Percentiles rank a stretch among this genome's conserved stretches.
Evolutionary conservation across 2,113 vertebrate species (phyloP).

Genomic region (Eulemur macaco): DNA sequence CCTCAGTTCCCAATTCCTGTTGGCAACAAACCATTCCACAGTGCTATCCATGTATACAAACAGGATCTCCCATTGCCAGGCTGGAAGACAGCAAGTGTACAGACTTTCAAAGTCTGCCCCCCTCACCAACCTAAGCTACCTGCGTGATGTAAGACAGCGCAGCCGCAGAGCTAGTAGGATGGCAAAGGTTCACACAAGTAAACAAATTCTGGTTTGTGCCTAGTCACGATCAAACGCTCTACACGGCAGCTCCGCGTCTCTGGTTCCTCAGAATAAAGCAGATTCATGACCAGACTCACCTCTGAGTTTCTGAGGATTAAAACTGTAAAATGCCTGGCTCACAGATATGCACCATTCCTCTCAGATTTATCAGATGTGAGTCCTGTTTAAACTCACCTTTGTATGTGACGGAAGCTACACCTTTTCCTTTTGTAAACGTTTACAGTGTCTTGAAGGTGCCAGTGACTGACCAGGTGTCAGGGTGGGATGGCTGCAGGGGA

Average conservation of each 20-base stretch:
- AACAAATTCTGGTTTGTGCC: background rate
- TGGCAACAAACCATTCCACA: background rate
- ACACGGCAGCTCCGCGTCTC: background rate
- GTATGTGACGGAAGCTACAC: background rate
- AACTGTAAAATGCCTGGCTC: background rate
- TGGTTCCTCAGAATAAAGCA: background rate
- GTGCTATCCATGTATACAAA: too few relatives aligned
- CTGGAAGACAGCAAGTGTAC: background rate
- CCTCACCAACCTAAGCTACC: background rate
- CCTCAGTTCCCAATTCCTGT: background rate
- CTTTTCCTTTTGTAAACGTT: background rate
- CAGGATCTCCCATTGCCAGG: background rate
- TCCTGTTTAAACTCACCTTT: background rate
- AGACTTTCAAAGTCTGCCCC: background rate
- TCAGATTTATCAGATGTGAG: background rate
- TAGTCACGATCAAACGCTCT: background rate
- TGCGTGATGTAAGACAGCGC: accelerated
- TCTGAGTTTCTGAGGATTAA: background rate
- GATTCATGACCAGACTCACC: background rate
- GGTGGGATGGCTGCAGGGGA: too few relatives aligned
- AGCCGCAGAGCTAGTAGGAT: background rate
- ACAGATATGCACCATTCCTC: background rate
- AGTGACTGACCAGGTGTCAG: background rate
- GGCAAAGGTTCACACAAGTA: background rate
- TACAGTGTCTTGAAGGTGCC: background rate